Evolutionary conservation across 2,113 vertebrate genomes (phyloP).

Genomic region (Ifrita kowaldi): DNA sequence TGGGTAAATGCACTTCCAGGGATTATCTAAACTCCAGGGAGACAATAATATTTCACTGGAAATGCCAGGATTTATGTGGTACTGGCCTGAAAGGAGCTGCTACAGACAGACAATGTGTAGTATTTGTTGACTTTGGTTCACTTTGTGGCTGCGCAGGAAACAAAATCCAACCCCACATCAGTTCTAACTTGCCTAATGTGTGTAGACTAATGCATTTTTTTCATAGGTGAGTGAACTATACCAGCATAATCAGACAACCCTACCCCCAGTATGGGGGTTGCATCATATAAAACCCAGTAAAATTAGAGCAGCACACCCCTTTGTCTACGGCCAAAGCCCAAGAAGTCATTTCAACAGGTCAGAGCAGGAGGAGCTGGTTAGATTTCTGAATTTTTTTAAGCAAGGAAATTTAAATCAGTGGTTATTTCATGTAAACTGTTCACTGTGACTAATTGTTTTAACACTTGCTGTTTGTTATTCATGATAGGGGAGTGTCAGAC

Average conservation of each 20-base stretch:
- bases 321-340: not conserved
- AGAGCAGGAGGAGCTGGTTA: not conserved
- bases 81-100: not conserved
- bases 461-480: slow-evolving; percentile 21
- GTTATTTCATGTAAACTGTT: not conserved
- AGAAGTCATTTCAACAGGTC: not conserved
- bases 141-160: not conserved
- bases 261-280: not conserved
- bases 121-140: not conserved
- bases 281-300: not conserved
- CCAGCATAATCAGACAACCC: not conserved
- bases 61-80: not conserved
- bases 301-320: not conserved
- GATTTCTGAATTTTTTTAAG: not conserved
- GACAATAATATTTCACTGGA: not conserved
- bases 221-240: not conserved
- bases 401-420: not conserved
- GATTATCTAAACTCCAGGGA: not conserved
- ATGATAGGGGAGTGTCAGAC: not conserved
- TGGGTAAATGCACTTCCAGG: not conserved
- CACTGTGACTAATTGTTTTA: not conserved
- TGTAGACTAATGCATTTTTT: not conserved
- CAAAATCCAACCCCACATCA: not conserved
- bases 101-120: not conserved
- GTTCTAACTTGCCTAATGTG: not conserved